Evolutionary conservation across 2,888 invertebrate species (phyloP), one percentile per base, ranked within the genome.

Genomic region (Lasioglossum marginatum): DNA sequence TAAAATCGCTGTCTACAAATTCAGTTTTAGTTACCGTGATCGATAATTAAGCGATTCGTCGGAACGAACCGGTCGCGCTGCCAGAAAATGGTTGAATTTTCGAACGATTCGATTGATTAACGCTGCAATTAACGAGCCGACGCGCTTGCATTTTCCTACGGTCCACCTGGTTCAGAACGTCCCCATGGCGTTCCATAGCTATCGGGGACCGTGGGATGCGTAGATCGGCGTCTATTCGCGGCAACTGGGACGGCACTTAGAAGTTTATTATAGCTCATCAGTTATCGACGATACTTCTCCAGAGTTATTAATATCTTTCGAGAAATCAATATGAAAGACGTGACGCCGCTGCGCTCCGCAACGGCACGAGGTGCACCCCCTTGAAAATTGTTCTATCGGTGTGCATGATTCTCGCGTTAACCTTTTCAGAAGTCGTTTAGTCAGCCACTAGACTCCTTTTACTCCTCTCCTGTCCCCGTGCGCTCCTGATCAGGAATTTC

Each of bases 201-300:
- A 16, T 6, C 6, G 31, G 2, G 63, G 31, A 31, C 2, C 31
- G 14, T 2, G 60, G 60, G 77, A 52, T 75, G 79, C 60, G 45
- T 70, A 82, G 87, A 87, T 83, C 83, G 86, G 76, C 73, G 87
- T 81, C 87, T 81, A 79, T 75, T 81, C 83, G 63, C 19, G 74
- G 77, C 87, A 83, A 87, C 87, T 86, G 83, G 87, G 87, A 87
- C 87, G 87, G 76, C 75, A 87, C 87, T 87, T 87, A 81, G 76
- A 87, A 87, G 83, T 87, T 87, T 87, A 87, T 87, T 87, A 86
- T 86, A 83, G 87, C 87, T 87, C 86, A 77, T 83, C 87, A 76
- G 87, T 86, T 87, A 87, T 87, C 87, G 87, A 81, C 87, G 83
- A 82, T 86, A 80, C 86, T 83, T 87, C 80, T 80, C 82, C 19